A percentile compares a stretch with the other conserved stretches of the same genome.
These are phyloP conservation scores for Meloidogyne hapla DNA, from an alignment of 1,140 invertebrate species.

Conservation along the genomic window DNA sequence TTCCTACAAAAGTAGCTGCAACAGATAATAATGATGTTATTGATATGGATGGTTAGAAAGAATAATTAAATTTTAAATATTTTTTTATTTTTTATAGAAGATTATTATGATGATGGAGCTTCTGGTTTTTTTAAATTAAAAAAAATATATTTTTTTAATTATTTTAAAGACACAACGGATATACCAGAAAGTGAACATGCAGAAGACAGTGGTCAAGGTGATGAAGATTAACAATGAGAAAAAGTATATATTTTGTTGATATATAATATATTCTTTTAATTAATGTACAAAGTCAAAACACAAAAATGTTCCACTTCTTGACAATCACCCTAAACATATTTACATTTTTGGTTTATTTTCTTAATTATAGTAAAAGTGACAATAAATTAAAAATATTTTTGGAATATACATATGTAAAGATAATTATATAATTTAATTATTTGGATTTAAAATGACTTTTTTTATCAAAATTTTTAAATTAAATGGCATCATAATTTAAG, in stretches of 20 bases:
- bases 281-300: not conserved
- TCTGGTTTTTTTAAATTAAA: constrained; percentile 25
- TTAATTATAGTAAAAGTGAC: no score
- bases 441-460: no score
- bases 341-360: not conserved
- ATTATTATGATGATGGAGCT: constrained; percentile 70
- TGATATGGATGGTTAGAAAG: constrained; percentile 42
- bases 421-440: no score
- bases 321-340: not conserved
- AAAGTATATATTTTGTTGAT: not conserved
- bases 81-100: not conserved
- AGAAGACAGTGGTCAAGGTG: constrained; percentile 59
- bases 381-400: no score
- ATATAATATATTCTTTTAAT: not conserved
- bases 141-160: not conserved
- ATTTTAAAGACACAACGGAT: not conserved
- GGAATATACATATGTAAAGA: no score
- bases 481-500: no score
- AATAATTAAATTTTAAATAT: constrained; percentile 34
- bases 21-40: constrained; percentile 30
- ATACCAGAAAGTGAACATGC: constrained; percentile 43
- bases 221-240: constrained; percentile 15
- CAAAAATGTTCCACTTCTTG: not conserved
- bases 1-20: constrained; percentile 72
- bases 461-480: no score